Base-by-base conservation (phyloP, 2,113 vertebrate genomes). In the Ardeotis arabs region DNA sequence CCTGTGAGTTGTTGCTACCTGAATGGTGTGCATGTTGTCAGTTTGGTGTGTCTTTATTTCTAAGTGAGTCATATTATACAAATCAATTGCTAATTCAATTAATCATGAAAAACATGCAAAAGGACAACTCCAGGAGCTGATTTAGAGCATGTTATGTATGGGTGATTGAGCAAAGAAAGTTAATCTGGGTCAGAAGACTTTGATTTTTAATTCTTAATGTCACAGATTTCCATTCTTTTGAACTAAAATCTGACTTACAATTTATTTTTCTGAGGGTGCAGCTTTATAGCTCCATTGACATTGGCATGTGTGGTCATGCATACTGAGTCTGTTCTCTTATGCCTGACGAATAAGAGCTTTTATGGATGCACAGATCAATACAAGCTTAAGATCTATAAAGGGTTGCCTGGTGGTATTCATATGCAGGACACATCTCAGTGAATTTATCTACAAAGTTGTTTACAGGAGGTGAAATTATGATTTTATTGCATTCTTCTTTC, bases 31-130 rank as follows among this genome's bases (percentile, higher is more conserved):
- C 74, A 14, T 19, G 49, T 91, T 95, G 79, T 87, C 78, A 89
- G 78, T 85, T 91, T 35, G 79, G 88, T 95, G 84, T 93, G 84
- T 93, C 92, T 97, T 92, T 89, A 85, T 96, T 96, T 94, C 82
- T 95, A 90, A 97, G 92, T 93, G 88, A 96, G 60, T 96, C 95
- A 94, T 95, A 87, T 95, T 97, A 80, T 52, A 92, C 90, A 96
- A 96, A 96, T 97, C 93, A 96, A 95, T 95, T 88, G 81, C 79
- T 97, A 97, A 97, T 97, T 97, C 95, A 97, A 96, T 96, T 96
- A 97, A 94, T 96, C 93, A 89, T 90, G 92, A 95, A 94, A 95
- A 96, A 94, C 87, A 94, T 87, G 89, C 77, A 91, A 92, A 90
- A 91, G 70, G 86, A 96, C 91, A 95, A 90, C 84, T 89, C 85